Conservation (phyloP, 2,797 vertebrate species). For the Neosilurus mollespiculum region DNA sequence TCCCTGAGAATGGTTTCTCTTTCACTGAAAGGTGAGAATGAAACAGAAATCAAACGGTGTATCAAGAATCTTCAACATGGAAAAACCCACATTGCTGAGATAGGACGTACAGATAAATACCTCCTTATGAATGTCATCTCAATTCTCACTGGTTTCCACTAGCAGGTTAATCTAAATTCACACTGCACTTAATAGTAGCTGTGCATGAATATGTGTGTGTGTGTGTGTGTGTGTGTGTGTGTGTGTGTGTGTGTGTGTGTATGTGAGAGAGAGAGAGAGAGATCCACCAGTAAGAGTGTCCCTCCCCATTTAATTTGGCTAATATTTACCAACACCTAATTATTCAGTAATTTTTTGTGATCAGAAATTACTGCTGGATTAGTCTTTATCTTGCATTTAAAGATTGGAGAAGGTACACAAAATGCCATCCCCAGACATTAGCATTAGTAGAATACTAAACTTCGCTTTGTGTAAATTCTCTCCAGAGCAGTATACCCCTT, state of each 20-base stretch:
- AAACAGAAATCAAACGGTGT: slow-evolving; percentile 8
- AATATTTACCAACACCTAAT: not conserved
- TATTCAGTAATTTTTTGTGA: not conserved
- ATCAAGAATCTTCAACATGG: not conserved
- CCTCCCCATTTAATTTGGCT: not conserved
- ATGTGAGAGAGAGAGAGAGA: not conserved
- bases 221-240: not conserved
- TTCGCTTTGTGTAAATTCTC: not conserved
- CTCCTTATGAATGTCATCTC: slow-evolving; percentile 4
- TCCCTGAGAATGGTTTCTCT: slow-evolving; percentile 19
- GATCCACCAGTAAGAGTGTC: not conserved
- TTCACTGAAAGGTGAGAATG: slow-evolving; percentile 5
- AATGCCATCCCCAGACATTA: not conserved
- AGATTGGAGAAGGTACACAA: not conserved
- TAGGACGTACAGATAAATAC: not conserved
- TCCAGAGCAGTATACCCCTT: not conserved
- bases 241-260: not conserved
- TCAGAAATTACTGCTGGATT: not conserved
- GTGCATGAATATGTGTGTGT: not conserved
- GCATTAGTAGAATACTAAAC: too few species aligned
- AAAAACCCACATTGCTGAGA: not conserved
- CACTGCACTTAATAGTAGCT: not conserved
- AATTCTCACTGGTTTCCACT: not conserved
- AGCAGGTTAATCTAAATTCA: not conserved
- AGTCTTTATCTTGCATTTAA: not conserved